Conservation (phyloP, 2,888 invertebrate genomes). For the Eristalis intricaria region DNA sequence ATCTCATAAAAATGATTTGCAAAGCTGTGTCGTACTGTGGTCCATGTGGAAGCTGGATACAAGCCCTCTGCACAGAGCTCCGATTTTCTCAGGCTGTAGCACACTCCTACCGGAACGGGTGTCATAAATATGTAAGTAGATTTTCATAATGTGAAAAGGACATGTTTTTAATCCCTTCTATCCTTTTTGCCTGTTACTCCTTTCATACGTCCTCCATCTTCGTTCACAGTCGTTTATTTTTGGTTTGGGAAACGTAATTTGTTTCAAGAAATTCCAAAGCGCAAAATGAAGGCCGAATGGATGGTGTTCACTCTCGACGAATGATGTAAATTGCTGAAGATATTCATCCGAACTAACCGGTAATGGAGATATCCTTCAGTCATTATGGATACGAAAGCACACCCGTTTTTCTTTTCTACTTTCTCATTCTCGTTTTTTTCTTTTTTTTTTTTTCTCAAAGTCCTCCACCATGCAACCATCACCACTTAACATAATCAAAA, state of each 20-base stretch:
- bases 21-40: conserved; percentile 33
- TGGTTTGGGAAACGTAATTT: conserved; percentile 11
- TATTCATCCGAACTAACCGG: conserved; percentile 57
- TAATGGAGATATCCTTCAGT: conserved; percentile 65
- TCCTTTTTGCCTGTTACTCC: neutral
- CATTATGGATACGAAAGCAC: conserved; percentile 16
- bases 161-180: conserved; percentile 54
- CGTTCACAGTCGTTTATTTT: neutral
- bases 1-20: conserved; percentile 55
- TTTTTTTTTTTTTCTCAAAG: neutral
- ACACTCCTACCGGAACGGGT: conserved; percentile 21
- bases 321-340: conserved; percentile 51
- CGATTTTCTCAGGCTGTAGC: neutral
- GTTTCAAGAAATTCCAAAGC: conserved; percentile 15
- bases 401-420: conserved; percentile 8
- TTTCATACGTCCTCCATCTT: neutral
- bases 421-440: neutral
- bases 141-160: conserved; percentile 62
- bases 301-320: conserved; percentile 15
- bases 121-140: conserved; percentile 57
- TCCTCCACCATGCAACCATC: conserved; percentile 23
- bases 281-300: conserved; percentile 21
- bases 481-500: conserved; percentile 71
- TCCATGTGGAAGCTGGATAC: conserved; percentile 1
- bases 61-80: neutral